Percentiles rank a stretch among this genome's conserved stretches.
Evolutionary conservation across 2,888 invertebrate species (phyloP).

Genomic region (Dascillus cervinus): DNA sequence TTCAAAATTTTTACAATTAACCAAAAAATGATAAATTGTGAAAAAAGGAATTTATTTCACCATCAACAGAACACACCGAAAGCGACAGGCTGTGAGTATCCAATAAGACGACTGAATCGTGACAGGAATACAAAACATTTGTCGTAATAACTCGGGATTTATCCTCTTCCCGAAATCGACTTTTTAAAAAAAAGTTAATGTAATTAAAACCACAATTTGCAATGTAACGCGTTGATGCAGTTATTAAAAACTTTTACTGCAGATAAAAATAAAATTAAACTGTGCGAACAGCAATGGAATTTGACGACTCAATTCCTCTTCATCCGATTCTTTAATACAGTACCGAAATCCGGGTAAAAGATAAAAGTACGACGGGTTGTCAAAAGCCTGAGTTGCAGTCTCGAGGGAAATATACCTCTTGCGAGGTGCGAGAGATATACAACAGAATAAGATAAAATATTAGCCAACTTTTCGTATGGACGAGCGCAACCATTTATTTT

Average conservation of each 20-base stretch:
- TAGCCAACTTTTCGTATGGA: conserved; percentile 46
- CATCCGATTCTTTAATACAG: too few species aligned
- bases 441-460: conserved; percentile 36
- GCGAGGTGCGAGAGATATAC: conserved; percentile 31
- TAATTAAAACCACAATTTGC: too few species aligned
- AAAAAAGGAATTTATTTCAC: conserved; percentile 11
- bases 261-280: too few species aligned
- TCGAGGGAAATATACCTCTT: conserved; percentile 41
- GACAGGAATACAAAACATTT: conserved; percentile 13
- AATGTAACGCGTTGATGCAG: too few species aligned
- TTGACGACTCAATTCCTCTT: too few species aligned
- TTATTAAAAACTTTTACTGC: too few species aligned
- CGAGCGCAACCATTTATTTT: conserved; percentile 45
- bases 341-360: conserved; percentile 16
- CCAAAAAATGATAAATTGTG: conserved; percentile 2
- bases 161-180: too few species aligned
- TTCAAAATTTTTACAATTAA: too few species aligned
- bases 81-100: conserved; percentile 13
- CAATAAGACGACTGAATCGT: conserved; percentile 14
- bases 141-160: too few species aligned
- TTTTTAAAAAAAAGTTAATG: too few species aligned
- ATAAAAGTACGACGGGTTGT: conserved; percentile 30
- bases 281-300: too few species aligned
- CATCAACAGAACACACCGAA: conserved; percentile 11
- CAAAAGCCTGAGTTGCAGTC: conserved; percentile 26